Conservation (phyloP, 2,797 vertebrate genomes). For the Melanotaenia maccullochi region DNA sequence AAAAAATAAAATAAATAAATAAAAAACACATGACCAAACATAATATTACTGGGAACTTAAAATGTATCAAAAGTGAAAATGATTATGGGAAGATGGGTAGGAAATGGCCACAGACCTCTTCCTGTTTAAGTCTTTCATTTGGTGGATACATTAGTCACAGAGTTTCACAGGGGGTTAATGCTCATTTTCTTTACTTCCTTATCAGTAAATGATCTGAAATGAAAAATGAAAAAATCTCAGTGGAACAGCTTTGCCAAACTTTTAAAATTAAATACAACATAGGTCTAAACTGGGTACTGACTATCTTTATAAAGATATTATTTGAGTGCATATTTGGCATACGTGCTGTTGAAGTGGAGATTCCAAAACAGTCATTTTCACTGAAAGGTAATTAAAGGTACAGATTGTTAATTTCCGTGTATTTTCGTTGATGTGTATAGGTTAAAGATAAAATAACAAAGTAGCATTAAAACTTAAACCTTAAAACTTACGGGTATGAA, state of each 20-base stretch:
- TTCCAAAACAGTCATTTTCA: too few relatives aligned
- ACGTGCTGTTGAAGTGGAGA: too few relatives aligned
- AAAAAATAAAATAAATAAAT: too few relatives aligned
- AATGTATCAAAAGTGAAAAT: background rate
- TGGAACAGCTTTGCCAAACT: background rate
- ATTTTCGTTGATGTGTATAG: background rate
- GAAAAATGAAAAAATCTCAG: too few relatives aligned
- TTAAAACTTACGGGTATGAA: background rate
- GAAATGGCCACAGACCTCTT: background rate
- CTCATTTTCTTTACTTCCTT: too few relatives aligned
- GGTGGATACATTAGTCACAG: background rate
- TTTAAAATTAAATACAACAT: background rate
- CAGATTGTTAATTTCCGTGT: background rate
- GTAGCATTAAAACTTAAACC: background rate
- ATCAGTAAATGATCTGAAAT: too few relatives aligned
- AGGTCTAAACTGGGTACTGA: too few relatives aligned
- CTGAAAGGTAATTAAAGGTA: too few relatives aligned
- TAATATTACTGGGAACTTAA: background rate
- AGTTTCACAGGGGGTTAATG: background rate
- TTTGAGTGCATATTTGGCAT: too few relatives aligned
- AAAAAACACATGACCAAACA: background rate
- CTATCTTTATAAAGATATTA: too few relatives aligned
- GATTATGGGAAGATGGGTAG: background rate
- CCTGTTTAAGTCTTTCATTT: background rate
- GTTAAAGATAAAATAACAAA: background rate